phyloP scores from a whole-genome alignment of 2,888 invertebrate species.

The Agonopterix alstromeriana region DNA sequence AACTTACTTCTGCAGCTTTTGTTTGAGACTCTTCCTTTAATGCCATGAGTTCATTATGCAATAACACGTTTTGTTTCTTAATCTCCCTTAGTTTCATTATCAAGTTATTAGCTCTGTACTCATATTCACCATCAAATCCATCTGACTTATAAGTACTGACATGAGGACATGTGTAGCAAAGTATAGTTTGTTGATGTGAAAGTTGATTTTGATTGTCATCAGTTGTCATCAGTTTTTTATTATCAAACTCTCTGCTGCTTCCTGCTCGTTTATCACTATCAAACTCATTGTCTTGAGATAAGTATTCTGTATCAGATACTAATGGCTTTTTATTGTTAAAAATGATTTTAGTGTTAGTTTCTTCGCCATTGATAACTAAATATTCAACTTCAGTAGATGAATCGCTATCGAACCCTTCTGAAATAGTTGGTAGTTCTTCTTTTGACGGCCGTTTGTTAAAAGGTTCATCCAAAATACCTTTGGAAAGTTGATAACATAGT shows the following conservation, averaged over 20 bases:
- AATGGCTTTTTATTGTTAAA: slow-evolving; percentile 25
- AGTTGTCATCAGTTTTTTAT: slow-evolving; percentile 16
- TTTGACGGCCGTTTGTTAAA: slow-evolving; percentile 41
- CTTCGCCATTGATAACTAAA: slow-evolving; percentile 34
- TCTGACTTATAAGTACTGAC: slow-evolving; percentile 3
- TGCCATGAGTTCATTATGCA: slow-evolving; percentile 41
- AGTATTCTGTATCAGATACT: slow-evolving; percentile 27
- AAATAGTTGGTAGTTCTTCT: slow-evolving; percentile 27
- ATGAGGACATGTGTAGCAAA: slow-evolving; percentile 29
- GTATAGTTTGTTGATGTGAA: slow-evolving; percentile 16
- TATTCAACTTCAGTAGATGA: slow-evolving; percentile 46
- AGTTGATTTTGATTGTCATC: slow-evolving; percentile 3
- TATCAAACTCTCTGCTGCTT: slow-evolving; percentile 10
- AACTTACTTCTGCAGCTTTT: slow-evolving; percentile 17
- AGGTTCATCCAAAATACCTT: slow-evolving; percentile 46
- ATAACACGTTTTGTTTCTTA: slow-evolving; percentile 49
- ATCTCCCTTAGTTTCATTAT: slow-evolving; percentile 55
- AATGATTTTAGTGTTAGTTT: slow-evolving; percentile 29
- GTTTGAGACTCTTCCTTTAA: slow-evolving; percentile 35
- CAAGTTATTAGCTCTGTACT: slow-evolving; percentile 45
- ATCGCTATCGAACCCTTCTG: slow-evolving; percentile 34
- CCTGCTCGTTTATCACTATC: slow-evolving; percentile 8
- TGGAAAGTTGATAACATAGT: slow-evolving; percentile 56
- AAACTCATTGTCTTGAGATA: slow-evolving; percentile 23
- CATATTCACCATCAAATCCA: slow-evolving; percentile 27